Evolutionary conservation across 2,888 invertebrate species (phyloP), one percentile per base, ranked within the genome.

Genomic region (Metopia argyrocephala): DNA sequence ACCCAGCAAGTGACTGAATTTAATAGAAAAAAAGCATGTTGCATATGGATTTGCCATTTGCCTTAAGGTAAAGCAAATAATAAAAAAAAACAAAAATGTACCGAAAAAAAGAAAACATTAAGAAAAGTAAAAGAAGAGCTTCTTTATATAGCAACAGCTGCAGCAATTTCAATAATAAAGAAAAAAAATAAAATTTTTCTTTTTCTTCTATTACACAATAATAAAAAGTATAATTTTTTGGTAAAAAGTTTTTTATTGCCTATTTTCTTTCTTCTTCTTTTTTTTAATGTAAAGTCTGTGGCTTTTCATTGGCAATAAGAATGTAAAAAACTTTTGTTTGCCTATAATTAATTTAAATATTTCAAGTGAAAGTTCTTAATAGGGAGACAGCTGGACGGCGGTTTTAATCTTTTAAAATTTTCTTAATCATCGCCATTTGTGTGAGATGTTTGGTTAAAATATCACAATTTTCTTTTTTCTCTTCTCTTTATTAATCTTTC

Each of bases 21-120:
- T 20, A 45, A 70, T 23, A 59, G 57, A 27, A 23, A 52, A 74
- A 48, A 38, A 38, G 38, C 38, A 38, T 38, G 38, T 38, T 70
- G 74, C 76, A 76, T 81, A 66, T 54, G 69, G 69, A 78, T 69
- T 61, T 74, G 74, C 65, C 76, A 78, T 69, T 61, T 74, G 74
- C 65, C 76, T 78, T 31, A 48, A 81, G 81, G 81, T 70, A 76
- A 78, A 70, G n/a, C 48, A 48, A 15, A 48, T 21, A 54, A 75
- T 61, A 52, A 28, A 52, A 65, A 38, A 6, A 54, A 6, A 15
- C 18, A 66, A 70, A 64, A 48, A 31, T 38, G 20, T 57, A 64
- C 50, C 21, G 6, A 45, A 0, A 56, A 57, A 38, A 23, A 1
- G 25, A 54, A 48, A 46, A 15, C 4, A n/a, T 59, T 46, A 54